Evolutionary conservation across 2,113 vertebrate species (phyloP).

Genomic region (Vidua macroura): DNA sequence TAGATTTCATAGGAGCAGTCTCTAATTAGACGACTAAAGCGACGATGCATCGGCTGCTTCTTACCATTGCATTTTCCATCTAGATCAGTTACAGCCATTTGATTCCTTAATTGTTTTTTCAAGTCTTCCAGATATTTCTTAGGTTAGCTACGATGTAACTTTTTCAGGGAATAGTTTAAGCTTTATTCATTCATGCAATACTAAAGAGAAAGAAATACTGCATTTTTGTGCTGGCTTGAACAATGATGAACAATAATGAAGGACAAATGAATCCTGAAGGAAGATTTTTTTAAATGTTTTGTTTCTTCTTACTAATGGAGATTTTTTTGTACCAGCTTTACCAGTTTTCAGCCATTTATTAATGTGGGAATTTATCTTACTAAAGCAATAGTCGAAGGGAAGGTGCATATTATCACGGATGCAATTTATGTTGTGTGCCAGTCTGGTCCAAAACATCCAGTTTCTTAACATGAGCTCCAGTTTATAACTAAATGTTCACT

Average conservation of each 20-base stretch:
- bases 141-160: slow-evolving; percentile 83
- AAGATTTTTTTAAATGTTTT: slow-evolving; percentile 84
- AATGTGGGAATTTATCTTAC: slow-evolving; percentile 92
- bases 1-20: slow-evolving; percentile 80
- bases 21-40: slow-evolving; percentile 76
- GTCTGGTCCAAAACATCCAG: slow-evolving; percentile 81
- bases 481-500: slow-evolving; percentile 80
- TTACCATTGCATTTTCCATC: slow-evolving; percentile 82
- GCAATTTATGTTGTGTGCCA: slow-evolving; percentile 94
- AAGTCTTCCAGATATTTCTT: slow-evolving; percentile 90
- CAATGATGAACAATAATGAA: slow-evolving; percentile 85
- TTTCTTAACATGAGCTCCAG: slow-evolving; percentile 80
- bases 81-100: slow-evolving; percentile 84
- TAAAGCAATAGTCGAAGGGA: slow-evolving; percentile 94
- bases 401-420: slow-evolving; percentile 93
- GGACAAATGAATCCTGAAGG: slow-evolving; percentile 82
- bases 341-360: slow-evolving; percentile 93
- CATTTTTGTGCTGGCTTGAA: slow-evolving; percentile 87
- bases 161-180: slow-evolving; percentile 91
- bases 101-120: slow-evolving; percentile 86
- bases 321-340: slow-evolving; percentile 96
- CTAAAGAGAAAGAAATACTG: slow-evolving; percentile 85
- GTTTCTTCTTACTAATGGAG: slow-evolving; percentile 88
- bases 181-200: slow-evolving; percentile 93
- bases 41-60: slow-evolving; percentile 78